Base-by-base conservation (phyloP, 2,113 vertebrate species). In the Silurus asotus region DNA sequence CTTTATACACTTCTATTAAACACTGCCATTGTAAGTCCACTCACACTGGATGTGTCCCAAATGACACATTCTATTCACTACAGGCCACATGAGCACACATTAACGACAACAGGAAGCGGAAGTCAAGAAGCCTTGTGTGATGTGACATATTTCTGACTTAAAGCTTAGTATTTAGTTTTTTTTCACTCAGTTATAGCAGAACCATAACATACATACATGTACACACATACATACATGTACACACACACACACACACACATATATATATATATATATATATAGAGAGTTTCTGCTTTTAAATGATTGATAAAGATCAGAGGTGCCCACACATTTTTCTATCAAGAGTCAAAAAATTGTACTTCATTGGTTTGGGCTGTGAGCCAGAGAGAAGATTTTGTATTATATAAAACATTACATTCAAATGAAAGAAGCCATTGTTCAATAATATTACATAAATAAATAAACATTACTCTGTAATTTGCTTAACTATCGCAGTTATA, bases 21-120 rank as follows among this genome's bases (percentile, higher is more conserved):
- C 20, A 51, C 48, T 75, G 45, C 37, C 14, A 37, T 13, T 14
- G 67, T 45, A 37, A 51, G 9, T 53, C 74, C 53, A 28, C 75
- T 58, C 53, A 28, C 75, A 28, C 14, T 17, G 76, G 8, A 19
- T 1, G n/a, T 37, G 7, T 79, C 76, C 76, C 55, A 37, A 58
- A 58, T 79, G 55, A 79, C 55, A 58, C 77, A 45, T 28, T 59
- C 28, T 45, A 59, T 37, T 59, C 77, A 59, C 75, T 37, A 4
- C 4, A 78, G n/a, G 75, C 51, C 23, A 25, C 23, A 25, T 5
- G 37, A 13, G 58, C 55, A 59, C 25, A 28, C 25, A 45, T 28
- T 78, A 8, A 78, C 15, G 13, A 55, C 53, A 61, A 79, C 77
- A 79, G 77, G 77, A 79, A 79, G 59, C 56, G 28, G 77, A 79